Evolutionary conservation across 2,113 vertebrate species (phyloP), one percentile per base, ranked within the genome.

Genomic region (Setophaga kirtlandii): DNA sequence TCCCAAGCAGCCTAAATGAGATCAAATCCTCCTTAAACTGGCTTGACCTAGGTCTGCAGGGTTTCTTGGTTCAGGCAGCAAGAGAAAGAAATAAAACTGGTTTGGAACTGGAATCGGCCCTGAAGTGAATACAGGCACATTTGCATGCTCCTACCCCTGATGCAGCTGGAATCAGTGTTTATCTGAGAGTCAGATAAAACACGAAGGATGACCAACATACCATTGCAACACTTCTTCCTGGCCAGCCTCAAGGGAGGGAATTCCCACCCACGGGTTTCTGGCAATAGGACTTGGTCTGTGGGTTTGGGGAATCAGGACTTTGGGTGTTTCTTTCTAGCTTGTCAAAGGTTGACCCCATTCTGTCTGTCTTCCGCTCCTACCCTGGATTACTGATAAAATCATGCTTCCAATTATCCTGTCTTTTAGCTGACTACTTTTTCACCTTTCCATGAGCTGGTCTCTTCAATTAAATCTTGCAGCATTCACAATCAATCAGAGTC

Each of bases 311-410:
- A 68, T 10, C 1, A 1, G 17, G 20, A 79, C 46, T 74, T 53
- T 8, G 46, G 87, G 68, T 70, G 55, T 76, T 82, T 85, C 14
- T 67, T 79, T 87, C 53, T 31, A 50, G 44, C 78, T 42, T 77
- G 39, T 91, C 67, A 91, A 96, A 73, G 9, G 30, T 12, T 96
- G 73, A 94, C 82, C 79, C 15, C 52, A 71, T 88, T 87, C 75
- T 84, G 80, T 75, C 67, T 59, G 28, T 71, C 64, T 41, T 41
- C 8, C 1, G 15, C 59, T 68, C 62, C 53, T 76, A 52, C 56
- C 23, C 15, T 18, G 24, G 41, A 37, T 78, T 62, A 64, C 24
- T 16, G 67, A 65, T 75, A 59, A 71, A 85, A 93, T 86, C 83
- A 63, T 31, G 33, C 37, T 63, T 19, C 33, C 5, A 59, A 24